Percentiles rank a stretch among this genome's conserved stretches.
Conservation (phyloP, 37 sponge, comb jelly and placozoan genomes). For the Ianthella basta region DNA sequence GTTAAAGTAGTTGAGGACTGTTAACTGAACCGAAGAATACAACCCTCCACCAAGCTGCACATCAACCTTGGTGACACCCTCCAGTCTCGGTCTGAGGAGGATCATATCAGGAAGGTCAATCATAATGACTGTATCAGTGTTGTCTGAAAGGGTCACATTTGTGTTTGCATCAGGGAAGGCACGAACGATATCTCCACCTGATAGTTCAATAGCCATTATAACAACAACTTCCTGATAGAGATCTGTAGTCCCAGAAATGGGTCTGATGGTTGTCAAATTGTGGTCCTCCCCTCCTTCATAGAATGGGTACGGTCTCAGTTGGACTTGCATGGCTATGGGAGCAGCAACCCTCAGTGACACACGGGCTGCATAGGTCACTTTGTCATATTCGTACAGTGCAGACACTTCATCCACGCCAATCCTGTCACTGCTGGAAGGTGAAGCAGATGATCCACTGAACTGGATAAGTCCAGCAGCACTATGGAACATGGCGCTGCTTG, state of each 20-base stretch:
- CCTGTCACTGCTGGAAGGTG: no score
- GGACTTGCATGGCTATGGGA: background rate
- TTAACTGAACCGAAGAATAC: background rate
- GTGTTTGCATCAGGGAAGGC: background rate
- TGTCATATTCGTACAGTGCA: constrained; percentile 4
- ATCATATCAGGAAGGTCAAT: background rate
- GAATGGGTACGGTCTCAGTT: background rate
- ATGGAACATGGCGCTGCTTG: background rate
- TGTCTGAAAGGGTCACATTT: background rate
- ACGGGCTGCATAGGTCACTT: background rate
- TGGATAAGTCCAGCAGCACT: background rate
- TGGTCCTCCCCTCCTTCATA: constrained; percentile 11
- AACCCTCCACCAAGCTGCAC: background rate
- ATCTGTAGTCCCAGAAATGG: background rate
- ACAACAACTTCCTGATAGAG: constrained; percentile 1
- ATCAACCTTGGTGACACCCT: background rate
- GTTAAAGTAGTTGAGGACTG: background rate
- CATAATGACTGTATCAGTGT: background rate
- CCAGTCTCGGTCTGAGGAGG: background rate
- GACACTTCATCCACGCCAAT: background rate
- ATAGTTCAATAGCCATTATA: background rate
- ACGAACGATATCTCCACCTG: background rate
- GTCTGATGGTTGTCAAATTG: background rate
- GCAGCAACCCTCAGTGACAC: background rate
- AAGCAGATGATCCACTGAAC: background rate